These are phyloP conservation scores for Neodiprion lecontei DNA, from an alignment of 1,140 invertebrate species.

Conservation along the genomic window DNA sequence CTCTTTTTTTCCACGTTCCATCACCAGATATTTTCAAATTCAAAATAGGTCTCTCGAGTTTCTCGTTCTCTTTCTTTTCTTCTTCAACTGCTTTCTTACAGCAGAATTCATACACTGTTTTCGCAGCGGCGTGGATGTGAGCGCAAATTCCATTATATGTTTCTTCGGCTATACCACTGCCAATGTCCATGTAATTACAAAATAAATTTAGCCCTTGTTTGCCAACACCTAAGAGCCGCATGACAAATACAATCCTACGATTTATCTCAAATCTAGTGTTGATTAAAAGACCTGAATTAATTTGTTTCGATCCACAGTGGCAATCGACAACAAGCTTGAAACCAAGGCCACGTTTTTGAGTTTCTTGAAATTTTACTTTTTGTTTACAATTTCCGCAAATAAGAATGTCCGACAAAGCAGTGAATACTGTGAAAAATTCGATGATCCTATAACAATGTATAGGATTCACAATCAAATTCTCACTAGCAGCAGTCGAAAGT, in stretches of 20 bases:
- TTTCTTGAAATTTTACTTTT: conserved; percentile 31
- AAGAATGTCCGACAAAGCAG: conserved; percentile 23
- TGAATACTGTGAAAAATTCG: conserved; percentile 34
- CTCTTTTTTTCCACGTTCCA: conserved; percentile 30
- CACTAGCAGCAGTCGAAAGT: conserved; percentile 19
- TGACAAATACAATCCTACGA: conserved; percentile 31
- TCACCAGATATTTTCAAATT: conserved; percentile 30
- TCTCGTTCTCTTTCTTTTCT: conserved; percentile 23
- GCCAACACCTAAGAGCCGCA: conserved; percentile 31
- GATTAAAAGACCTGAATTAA: conserved; percentile 26
- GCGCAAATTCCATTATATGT: conserved; percentile 24
- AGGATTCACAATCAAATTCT: conserved; percentile 23
- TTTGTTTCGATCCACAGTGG: conserved; percentile 24
- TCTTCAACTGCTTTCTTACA: conserved; percentile 28
- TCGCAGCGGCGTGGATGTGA: conserved; percentile 14
- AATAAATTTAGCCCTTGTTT: conserved; percentile 32
- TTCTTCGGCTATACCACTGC: conserved; percentile 22
- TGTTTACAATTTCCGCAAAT: conserved; percentile 29
- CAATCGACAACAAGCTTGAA: conserved; percentile 31
- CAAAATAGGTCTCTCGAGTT: conserved; percentile 22
- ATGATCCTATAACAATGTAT: conserved; percentile 32
- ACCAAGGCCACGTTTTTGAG: conserved; percentile 27
- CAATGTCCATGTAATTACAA: conserved; percentile 28
- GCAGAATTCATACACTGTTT: conserved; percentile 23
- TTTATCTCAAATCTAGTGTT: conserved; percentile 34